phyloP scores from a whole-genome alignment of 2,797 vertebrate genomes.

The Trachops cirrhosus region DNA sequence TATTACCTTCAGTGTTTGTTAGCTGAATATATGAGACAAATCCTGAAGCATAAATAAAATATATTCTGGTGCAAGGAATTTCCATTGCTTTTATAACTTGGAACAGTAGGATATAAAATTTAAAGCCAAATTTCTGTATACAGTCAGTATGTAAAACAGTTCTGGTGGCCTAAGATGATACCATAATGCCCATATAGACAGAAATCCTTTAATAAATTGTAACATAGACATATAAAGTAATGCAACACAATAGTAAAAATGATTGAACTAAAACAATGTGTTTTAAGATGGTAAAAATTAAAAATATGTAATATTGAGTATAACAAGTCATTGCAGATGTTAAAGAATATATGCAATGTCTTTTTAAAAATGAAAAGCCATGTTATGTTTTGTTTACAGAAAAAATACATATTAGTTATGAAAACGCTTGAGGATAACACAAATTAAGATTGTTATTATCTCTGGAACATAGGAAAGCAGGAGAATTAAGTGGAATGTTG shows the following conservation, averaged over 20 bases:
- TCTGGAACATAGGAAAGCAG: not conserved
- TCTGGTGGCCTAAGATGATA: slow-evolving; percentile 9
- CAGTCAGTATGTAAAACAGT: not conserved
- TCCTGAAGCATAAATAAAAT: slow-evolving; percentile 56
- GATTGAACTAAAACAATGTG: not conserved
- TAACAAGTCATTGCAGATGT: not conserved
- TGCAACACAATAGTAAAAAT: not conserved
- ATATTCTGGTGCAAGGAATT: slow-evolving; percentile 20
- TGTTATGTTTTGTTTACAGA: not conserved
- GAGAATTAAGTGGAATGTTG: not conserved
- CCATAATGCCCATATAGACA: not conserved
- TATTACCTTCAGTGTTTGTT: slow-evolving; percentile 45
- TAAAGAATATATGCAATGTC: not conserved
- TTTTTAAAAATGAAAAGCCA: not conserved
- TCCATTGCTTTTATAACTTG: slow-evolving; percentile 9
- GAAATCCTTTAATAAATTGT: slow-evolving; percentile 28
- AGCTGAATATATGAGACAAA: slow-evolving; percentile 53
- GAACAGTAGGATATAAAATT: slow-evolving; percentile 39
- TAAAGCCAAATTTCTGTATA: slow-evolving; percentile 34
- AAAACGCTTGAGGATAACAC: not conserved
- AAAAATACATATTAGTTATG: slow-evolving; percentile 4
- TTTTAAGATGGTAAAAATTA: not conserved
- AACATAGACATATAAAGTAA: not conserved
- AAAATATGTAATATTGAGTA: not conserved
- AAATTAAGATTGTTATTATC: not conserved